These are phyloP conservation scores for Apogon talboti DNA, from an alignment of 2,797 vertebrate species.

Conservation along the genomic window DNA sequence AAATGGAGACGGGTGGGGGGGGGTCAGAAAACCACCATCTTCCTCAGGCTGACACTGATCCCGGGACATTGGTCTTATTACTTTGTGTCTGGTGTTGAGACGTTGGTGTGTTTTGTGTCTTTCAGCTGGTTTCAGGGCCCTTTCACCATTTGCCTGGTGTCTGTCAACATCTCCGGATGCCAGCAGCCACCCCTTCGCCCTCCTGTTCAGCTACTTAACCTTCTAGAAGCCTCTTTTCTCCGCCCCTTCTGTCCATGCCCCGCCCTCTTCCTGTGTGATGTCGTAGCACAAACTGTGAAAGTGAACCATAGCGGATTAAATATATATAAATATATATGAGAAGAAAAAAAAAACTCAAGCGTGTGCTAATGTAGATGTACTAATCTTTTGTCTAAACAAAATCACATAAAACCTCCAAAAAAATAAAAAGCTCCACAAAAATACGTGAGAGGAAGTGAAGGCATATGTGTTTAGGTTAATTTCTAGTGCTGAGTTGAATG, in stretches of 20 bases:
- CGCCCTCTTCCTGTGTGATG: constrained; percentile 86
- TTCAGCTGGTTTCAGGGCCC: constrained; percentile 62
- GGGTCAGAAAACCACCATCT: too few species aligned
- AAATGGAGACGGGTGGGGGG: too few species aligned
- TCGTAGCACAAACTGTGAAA: constrained; percentile 97
- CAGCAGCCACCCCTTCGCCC: constrained; percentile 38
- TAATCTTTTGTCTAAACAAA: constrained; percentile 88
- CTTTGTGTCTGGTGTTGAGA: too few species aligned
- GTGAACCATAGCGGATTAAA: constrained; percentile 88
- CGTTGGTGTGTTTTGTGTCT: constrained; percentile 41
- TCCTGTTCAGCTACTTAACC: constrained; percentile 59
- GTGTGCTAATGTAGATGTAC: constrained; percentile 93
- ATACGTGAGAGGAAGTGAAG: constrained; percentile 73
- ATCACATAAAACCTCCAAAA: constrained; percentile 76
- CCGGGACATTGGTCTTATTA: too few species aligned
- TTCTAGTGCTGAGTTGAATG: constrained; percentile 90
- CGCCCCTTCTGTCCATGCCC: constrained; percentile 78
- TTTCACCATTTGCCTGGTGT: constrained; percentile 67
- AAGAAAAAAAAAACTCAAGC: constrained; percentile 64
- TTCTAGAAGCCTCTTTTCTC: constrained; percentile 83
- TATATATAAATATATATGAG: constrained; percentile 45
- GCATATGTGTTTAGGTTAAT: constrained; percentile 88
- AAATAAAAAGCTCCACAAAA: constrained; percentile 56
- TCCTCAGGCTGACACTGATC: too few species aligned
- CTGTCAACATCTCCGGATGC: constrained; percentile 74